Evolutionary conservation across 2,888 invertebrate genomes (phyloP).

Genomic region (Drosophila pseudotalamancana): DNA sequence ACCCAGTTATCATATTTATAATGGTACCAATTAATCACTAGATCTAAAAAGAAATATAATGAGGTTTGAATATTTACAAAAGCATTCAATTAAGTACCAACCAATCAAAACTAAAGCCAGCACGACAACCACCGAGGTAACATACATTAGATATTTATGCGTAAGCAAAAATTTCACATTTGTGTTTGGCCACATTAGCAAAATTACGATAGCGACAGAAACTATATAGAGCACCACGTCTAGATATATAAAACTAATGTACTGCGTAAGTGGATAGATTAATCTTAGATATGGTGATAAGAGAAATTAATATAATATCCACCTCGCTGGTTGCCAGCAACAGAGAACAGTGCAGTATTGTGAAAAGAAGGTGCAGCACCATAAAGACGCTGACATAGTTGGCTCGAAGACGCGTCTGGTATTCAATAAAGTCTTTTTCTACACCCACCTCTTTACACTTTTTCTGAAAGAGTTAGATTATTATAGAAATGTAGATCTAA

Average conservation of each 20-base stretch:
- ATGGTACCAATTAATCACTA: not conserved
- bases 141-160: constrained; percentile 26
- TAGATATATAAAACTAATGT: not conserved
- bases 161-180: not conserved
- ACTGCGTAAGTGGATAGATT: not conserved
- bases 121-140: constrained; percentile 35
- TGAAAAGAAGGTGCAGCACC: constrained; percentile 20
- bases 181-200: constrained; percentile 32
- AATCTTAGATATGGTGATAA: not conserved
- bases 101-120: constrained; percentile 28
- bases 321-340: constrained; percentile 36
- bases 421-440: constrained; percentile 7
- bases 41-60: not conserved
- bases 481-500: not conserved
- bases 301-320: constrained; percentile 4
- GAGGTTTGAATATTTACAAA: no score
- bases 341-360: constrained; percentile 11
- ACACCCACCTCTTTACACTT: constrained; percentile 27
- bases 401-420: constrained; percentile 19
- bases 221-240: constrained; percentile 22
- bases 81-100: constrained; percentile 4
- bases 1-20: no score
- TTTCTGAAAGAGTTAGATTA: not conserved
- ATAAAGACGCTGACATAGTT: constrained; percentile 36
- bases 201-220: not conserved